These are phyloP conservation scores for Pholis gunnellus DNA, from an alignment of 2,113 vertebrate species.

Conservation along the genomic window DNA sequence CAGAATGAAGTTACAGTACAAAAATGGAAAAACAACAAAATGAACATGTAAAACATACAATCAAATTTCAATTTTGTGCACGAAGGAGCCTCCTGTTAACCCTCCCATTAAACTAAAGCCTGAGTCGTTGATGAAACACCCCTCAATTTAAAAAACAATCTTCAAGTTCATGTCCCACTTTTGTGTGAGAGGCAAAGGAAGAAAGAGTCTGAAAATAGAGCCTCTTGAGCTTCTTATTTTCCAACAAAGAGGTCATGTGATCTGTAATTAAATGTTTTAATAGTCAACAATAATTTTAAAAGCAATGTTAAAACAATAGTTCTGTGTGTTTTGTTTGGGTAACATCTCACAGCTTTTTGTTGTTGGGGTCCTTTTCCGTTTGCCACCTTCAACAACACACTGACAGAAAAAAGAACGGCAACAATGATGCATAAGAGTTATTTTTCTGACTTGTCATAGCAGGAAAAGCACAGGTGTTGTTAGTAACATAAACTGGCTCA, in stretches of 20 bases:
- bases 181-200: background rate
- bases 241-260: background rate
- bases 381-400: background rate
- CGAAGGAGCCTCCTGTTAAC: background rate
- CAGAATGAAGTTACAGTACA: background rate
- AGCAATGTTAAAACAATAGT: background rate
- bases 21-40: background rate
- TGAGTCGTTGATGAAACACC: background rate
- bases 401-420: background rate
- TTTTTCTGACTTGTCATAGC: background rate
- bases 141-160: background rate
- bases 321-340: background rate
- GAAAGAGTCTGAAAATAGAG: background rate
- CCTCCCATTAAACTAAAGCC: background rate
- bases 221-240: background rate
- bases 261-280: background rate
- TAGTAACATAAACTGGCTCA: background rate
- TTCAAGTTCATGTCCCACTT: background rate
- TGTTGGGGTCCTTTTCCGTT: background rate
- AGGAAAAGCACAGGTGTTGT: background rate
- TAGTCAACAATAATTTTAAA: background rate
- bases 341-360: background rate
- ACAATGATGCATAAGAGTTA: background rate
- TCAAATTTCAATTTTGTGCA: conserved; percentile 1
- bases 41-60: background rate